Percentiles rank a stretch among this genome's conserved stretches.
These are phyloP conservation scores for Ichneumoninae sp. DNA, from an alignment of 2,888 invertebrate genomes.

Conservation along the genomic window DNA sequence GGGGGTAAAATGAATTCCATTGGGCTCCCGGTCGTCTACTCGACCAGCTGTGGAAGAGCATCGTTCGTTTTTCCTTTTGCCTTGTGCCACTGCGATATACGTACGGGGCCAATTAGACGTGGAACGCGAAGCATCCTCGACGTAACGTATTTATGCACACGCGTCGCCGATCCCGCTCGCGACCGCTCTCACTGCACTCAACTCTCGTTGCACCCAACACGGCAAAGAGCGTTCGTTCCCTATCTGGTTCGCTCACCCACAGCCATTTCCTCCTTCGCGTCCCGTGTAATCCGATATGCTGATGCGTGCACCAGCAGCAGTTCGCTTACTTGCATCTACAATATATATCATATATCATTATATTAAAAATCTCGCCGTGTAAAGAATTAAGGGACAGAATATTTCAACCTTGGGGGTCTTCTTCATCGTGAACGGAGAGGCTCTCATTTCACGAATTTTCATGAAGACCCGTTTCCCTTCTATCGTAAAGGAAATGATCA, in stretches of 20 bases:
- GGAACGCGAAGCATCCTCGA: conserved; percentile 71
- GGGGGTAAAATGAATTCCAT: conserved; percentile 1
- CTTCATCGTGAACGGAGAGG: too few relatives aligned
- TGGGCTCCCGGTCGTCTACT: neutral
- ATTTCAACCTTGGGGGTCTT: too few relatives aligned
- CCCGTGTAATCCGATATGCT: conserved; percentile 76
- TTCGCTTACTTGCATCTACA: neutral
- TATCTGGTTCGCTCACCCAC: conserved; percentile 51
- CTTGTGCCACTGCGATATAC: conserved; percentile 33
- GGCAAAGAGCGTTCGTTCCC: conserved; percentile 31
- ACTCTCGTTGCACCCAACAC: conserved; percentile 20
- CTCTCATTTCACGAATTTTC: too few relatives aligned
- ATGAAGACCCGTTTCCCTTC: too few relatives aligned
- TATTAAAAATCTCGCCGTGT: too few relatives aligned
- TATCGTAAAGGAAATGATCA: too few relatives aligned
- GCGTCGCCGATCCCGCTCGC: conserved; percentile 22
- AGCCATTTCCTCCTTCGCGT: conserved; percentile 70
- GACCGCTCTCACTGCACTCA: conserved; percentile 17
- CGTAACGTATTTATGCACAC: conserved; percentile 75
- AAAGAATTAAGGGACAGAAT: too few relatives aligned
- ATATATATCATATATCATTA: neutral
- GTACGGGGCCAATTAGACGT: conserved; percentile 71
- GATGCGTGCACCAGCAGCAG: conserved; percentile 64
- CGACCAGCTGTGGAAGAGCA: conserved; percentile 10
- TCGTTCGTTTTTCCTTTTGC: conserved; percentile 18